These are phyloP conservation scores for Idaea biselata DNA, from an alignment of 2,888 invertebrate species.

Conservation along the genomic window DNA sequence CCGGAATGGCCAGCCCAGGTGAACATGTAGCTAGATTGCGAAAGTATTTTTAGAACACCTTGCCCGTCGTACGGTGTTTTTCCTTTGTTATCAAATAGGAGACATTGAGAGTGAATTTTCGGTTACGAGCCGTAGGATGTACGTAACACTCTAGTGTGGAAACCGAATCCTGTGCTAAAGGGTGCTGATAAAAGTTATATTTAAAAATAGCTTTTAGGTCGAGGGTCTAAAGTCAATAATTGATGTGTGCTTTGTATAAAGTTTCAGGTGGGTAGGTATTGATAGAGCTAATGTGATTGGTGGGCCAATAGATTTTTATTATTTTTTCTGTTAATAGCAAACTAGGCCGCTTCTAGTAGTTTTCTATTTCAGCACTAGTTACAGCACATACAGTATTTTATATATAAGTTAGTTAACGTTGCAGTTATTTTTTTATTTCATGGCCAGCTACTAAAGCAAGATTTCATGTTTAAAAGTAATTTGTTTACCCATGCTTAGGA, in stretches of 20 bases:
- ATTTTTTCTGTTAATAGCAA: conserved; percentile 1
- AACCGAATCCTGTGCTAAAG: conserved; percentile 46
- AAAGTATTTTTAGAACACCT: conserved; percentile 79
- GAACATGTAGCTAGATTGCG: conserved; percentile 77
- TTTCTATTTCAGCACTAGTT: not conserved
- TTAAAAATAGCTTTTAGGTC: conserved; percentile 5
- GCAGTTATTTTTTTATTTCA: not conserved
- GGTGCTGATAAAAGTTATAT: conserved; percentile 38
- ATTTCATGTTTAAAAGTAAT: too few relatives aligned
- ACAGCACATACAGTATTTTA: not conserved
- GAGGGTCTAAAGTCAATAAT: not conserved
- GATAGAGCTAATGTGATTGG: not conserved
- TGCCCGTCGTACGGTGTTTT: conserved; percentile 75
- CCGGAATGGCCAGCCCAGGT: conserved; percentile 77
- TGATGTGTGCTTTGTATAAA: not conserved
- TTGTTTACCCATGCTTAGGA: too few relatives aligned
- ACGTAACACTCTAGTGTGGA: conserved; percentile 47
- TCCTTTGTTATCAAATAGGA: conserved; percentile 77
- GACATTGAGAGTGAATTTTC: conserved; percentile 63
- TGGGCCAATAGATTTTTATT: conserved; percentile 13
- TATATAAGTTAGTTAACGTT: not conserved
- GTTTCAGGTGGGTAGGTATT: not conserved
- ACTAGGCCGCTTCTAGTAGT: not conserved
- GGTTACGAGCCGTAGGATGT: conserved; percentile 57
- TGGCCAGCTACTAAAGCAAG: too few relatives aligned